Evolutionary conservation across 2,113 vertebrate genomes (phyloP), one percentile per base, ranked within the genome.

Genomic region (Trinectes maculatus): DNA sequence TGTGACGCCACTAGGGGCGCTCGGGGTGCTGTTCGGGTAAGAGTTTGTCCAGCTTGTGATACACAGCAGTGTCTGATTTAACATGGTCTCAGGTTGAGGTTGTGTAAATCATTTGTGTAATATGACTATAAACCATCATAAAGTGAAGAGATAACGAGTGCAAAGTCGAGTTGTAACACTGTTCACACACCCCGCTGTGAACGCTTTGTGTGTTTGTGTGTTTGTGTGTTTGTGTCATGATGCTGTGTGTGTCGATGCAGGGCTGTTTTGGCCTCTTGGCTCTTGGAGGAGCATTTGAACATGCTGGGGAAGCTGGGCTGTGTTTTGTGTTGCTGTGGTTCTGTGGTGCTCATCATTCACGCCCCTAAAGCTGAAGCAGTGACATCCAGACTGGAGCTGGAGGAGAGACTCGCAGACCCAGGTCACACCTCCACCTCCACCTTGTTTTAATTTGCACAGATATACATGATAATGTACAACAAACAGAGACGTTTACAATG

Each of bases 1-100:
- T 57, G 97, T 99, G 28, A 98, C 97, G 0, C 98, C 98, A 2
- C 85, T 99, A 46, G 97, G 97, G 79, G 98, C 96, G 21, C 94
- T 99, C 8, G 98, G 98, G 16, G 96, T 99, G 51, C 92, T 98
- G 2, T 98, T 98, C 89, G 98, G 97, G 97, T 99, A 88, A 95
- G 95, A 21, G n/a, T n/a, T n/a, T n/a, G n/a, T n/a, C n/a, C n/a
- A n/a, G n/a, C n/a, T n/a, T n/a, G n/a, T n/a, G n/a, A n/a, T n/a
- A n/a, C n/a, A n/a, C n/a, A n/a, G n/a, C n/a, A n/a, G n/a, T n/a
- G n/a, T n/a, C n/a, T n/a, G n/a, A n/a, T n/a, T n/a, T n/a, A n/a
- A n/a, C n/a, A n/a, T n/a, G n/a, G n/a, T n/a, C n/a, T n/a, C 26
- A 19, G 15, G 11, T 19, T 49, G 15, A 49, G n/a, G 28, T 51